phyloP scores from a whole-genome alignment of 2,888 invertebrate species.

The Agriopis marginaria region DNA sequence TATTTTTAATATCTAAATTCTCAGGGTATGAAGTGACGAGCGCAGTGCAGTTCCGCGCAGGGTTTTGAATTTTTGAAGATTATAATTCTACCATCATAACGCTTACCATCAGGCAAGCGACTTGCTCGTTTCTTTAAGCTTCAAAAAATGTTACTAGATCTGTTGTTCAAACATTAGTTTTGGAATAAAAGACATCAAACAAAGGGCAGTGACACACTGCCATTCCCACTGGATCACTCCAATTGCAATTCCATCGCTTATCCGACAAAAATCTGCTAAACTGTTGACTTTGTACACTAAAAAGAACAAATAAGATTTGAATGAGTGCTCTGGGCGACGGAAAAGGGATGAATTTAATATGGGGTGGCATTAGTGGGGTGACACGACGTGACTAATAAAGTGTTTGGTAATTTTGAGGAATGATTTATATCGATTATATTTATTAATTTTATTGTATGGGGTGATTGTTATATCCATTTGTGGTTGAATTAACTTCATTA shows the following conservation, averaged over 20 bases:
- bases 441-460: neutral
- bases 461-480: no score
- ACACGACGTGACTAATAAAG: conserved; percentile 40
- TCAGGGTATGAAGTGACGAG: no score
- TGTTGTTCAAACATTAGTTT: conserved; percentile 18
- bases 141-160: neutral
- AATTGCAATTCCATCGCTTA: conserved; percentile 48
- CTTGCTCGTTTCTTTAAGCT: no score
- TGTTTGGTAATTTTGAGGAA: conserved; percentile 43
- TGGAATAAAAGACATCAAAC: conserved; percentile 6
- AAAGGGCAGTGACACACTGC: conserved; percentile 30
- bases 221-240: conserved; percentile 28
- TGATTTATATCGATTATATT: conserved; percentile 19
- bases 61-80: no score
- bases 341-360: conserved; percentile 36
- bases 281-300: conserved; percentile 79
- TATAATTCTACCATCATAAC: no score
- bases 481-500: no score
- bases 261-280: conserved; percentile 56
- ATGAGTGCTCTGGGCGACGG: conserved; percentile 59
- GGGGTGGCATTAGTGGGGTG: conserved; percentile 41
- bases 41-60: no score
- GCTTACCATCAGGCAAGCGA: no score
- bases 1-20: no score
- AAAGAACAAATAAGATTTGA: conserved; percentile 84